phyloP scores from a whole-genome alignment of 2,113 vertebrate species.

The Brienomyrus longianalis region DNA sequence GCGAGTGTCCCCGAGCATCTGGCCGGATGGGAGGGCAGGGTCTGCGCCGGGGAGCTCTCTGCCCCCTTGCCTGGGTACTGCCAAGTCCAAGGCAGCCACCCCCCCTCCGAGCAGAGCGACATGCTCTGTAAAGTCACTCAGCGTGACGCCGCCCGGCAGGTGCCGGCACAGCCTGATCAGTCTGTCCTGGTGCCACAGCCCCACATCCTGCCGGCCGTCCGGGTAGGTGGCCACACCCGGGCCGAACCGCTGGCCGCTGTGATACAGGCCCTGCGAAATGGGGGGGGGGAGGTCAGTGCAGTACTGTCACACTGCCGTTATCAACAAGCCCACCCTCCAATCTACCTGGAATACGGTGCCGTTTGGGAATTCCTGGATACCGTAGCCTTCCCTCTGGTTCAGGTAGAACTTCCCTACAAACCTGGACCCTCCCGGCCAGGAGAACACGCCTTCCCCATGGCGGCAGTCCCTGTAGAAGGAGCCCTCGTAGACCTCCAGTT shows the following conservation, averaged over 20 bases:
- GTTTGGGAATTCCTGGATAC: constrained; percentile 55
- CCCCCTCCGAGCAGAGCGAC: not conserved
- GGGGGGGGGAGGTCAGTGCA: not conserved
- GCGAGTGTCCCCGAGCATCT: constrained; percentile 47
- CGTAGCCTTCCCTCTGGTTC: constrained; percentile 74
- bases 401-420: constrained; percentile 78
- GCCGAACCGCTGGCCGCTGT: constrained; percentile 63
- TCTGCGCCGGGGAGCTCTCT: constrained; percentile 35
- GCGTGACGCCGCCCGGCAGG: constrained; percentile 49
- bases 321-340: not conserved
- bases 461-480: constrained; percentile 71
- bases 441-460: constrained; percentile 66
- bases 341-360: constrained; percentile 68
- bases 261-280: constrained; percentile 70
- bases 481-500: constrained; percentile 65
- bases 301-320: too few relatives aligned
- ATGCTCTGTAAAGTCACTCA: constrained; percentile 53
- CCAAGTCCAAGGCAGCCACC: not conserved
- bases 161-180: constrained; percentile 61
- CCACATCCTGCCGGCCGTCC: constrained; percentile 67
- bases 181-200: constrained; percentile 66
- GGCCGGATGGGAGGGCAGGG: constrained; percentile 37
- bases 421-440: constrained; percentile 65
- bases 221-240: constrained; percentile 68
- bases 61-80: not conserved